A percentile compares a stretch with the other conserved stretches of the same genome.
phyloP scores from a whole-genome alignment of 1,140 invertebrate species.

The Muscidifurax raptorellus region DNA sequence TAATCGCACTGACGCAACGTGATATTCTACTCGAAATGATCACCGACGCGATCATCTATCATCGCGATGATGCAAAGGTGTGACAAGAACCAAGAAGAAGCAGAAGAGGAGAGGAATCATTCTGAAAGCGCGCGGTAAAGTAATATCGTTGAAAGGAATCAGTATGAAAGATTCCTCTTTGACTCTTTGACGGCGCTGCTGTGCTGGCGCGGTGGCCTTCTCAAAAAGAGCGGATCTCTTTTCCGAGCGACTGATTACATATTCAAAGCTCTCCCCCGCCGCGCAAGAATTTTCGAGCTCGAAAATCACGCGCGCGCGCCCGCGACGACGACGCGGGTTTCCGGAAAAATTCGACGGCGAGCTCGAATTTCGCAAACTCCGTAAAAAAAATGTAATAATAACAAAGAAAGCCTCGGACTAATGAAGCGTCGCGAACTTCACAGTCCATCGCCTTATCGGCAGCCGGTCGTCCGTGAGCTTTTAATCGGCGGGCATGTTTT shows the following conservation, averaged over 20 bases:
- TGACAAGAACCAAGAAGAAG: background rate
- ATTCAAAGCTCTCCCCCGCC: background rate
- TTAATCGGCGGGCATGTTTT: background rate
- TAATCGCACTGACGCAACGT: no score
- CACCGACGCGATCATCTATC: background rate
- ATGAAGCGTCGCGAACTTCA: background rate
- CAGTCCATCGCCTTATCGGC: background rate
- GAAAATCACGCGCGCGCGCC: background rate
- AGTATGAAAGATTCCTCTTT: background rate
- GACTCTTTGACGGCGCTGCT: background rate
- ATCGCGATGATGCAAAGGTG: background rate
- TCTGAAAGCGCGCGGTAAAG: background rate
- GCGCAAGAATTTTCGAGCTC: background rate
- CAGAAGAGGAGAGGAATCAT: background rate
- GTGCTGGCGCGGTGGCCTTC: no score
- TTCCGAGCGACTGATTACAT: no score
- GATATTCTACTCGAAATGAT: background rate
- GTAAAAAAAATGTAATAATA: no score
- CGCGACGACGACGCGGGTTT: no score
- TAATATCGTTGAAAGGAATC: constrained; percentile 1
- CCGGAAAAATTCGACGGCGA: no score
- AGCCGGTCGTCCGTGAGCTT: background rate
- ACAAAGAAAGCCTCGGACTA: background rate
- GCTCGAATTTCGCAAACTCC: no score
- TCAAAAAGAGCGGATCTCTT: no score